Evolutionary conservation across 2,888 invertebrate genomes (phyloP), one percentile per base, ranked within the genome.

Genomic region (Carpatolechia fugitivella): DNA sequence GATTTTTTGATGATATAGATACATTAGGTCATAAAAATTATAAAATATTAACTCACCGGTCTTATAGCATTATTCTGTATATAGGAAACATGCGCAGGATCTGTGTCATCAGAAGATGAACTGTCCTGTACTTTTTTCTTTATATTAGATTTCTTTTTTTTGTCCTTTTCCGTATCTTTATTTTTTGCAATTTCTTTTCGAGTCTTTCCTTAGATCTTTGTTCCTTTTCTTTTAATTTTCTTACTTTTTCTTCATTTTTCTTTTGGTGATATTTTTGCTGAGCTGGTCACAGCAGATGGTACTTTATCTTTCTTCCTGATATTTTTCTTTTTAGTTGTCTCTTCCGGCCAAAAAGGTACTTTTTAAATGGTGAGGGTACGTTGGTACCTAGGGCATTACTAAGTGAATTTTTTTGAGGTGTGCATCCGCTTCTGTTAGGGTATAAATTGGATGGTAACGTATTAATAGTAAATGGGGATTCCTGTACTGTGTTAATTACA

Each of bases 291-390:
- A 14, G 41, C 50, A 11, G 50, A 49, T 18, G 49, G 50, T 41
- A 44, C 14, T 20, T 50, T 55, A 40, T 31, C 50, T 55, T 51
- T 51, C 16, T 24, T 24, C 24, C 24, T 24, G 47, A 54, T 48
- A 54, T 41, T 54, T 33, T 49, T 30, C 41, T 14, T 49, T 49
- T 48, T 35, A 41, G 50, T 54, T 59, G 56, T 54, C 29, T 47
- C 11, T 24, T 54, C 48, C 14, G 54, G 54, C 54, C 54, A 54
- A 35, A 54, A 40, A 54, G 54, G 29, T 47, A 40, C 30, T 48
- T 46, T 29, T 36, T 52, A 41, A 52, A 47, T 13, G 47, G 47
- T 30, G 47, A 47, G 4, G 47, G 47, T n/a, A 47, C 31, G 24
- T 24, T 24, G 41, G 16, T 38, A 24, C 24, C 24, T 24, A 24